phyloP scores from a whole-genome alignment of 2,888 invertebrate species.

The Epicampocera succincta region DNA sequence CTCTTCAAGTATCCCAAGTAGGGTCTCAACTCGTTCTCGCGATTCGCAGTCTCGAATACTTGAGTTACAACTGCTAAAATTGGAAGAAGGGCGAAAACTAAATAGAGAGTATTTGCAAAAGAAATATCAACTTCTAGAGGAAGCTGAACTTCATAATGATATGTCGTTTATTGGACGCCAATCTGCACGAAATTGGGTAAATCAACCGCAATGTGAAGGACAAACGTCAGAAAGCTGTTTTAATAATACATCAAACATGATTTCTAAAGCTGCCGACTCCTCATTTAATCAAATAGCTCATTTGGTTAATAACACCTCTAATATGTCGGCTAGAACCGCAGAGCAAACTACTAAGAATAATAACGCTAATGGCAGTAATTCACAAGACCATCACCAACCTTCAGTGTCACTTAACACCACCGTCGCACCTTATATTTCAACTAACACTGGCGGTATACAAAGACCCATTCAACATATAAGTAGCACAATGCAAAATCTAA shows the following conservation, averaged over 20 bases:
- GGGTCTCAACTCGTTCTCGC: slow-evolving; percentile 10
- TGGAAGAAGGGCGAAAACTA: slow-evolving; percentile 37
- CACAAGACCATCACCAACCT: neutral
- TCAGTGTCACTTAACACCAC: slow-evolving; percentile 1
- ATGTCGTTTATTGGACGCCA: slow-evolving; percentile 8
- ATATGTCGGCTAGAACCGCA: neutral
- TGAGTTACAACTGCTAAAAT: slow-evolving; percentile 31
- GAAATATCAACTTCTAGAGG: slow-evolving; percentile 40
- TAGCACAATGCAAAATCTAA: neutral
- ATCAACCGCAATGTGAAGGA: neutral
- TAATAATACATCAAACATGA: neutral
- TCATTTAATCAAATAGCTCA: neutral
- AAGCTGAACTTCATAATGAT: slow-evolving; percentile 2
- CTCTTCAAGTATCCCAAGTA: neutral
- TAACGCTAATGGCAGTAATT: neutral
- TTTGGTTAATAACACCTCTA: neutral
- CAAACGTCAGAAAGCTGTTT: neutral
- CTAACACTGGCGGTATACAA: neutral
- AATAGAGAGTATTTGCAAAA: slow-evolving; percentile 31
- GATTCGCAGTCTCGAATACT: slow-evolving; percentile 20
- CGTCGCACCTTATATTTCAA: too few relatives aligned
- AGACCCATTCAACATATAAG: neutral
- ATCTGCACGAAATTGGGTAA: slow-evolving; percentile 31
- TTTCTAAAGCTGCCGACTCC: neutral
- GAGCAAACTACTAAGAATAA: neutral